phyloP scores from a whole-genome alignment of 1,140 invertebrate genomes.

The Diorhabda elongata region DNA sequence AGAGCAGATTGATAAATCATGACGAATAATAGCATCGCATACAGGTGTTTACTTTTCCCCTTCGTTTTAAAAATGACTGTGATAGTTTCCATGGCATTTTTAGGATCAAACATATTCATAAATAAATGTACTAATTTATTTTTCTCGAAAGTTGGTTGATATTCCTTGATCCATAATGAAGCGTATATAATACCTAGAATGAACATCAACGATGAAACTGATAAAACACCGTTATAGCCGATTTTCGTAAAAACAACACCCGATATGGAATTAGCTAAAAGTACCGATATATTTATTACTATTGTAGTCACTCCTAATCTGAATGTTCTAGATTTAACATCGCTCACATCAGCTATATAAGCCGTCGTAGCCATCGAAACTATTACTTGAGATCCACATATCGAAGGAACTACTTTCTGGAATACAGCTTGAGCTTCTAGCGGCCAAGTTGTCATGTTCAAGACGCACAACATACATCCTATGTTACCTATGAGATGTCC shows the following conservation, averaged over 20 bases:
- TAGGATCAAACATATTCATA: constrained; percentile 41
- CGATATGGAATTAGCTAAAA: constrained; percentile 37
- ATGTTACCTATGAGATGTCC: constrained; percentile 43
- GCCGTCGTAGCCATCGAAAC: constrained; percentile 55
- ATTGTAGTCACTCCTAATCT: constrained; percentile 54
- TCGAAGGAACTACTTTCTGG: constrained; percentile 53
- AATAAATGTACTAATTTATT: constrained; percentile 21
- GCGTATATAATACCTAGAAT: constrained; percentile 37
- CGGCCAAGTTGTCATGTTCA: constrained; percentile 51
- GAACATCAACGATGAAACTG: constrained; percentile 29
- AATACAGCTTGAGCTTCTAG: constrained; percentile 53
- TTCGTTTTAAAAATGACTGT: constrained; percentile 31
- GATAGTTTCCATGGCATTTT: constrained; percentile 40
- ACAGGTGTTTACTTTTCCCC: constrained; percentile 34
- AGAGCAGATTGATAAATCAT: constrained; percentile 34
- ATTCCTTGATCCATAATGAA: constrained; percentile 41
- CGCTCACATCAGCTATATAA: constrained; percentile 56
- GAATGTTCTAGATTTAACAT: constrained; percentile 52
- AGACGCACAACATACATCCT: constrained; percentile 52
- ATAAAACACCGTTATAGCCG: constrained; percentile 39
- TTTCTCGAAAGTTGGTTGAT: constrained; percentile 18
- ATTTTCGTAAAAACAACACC: constrained; percentile 37
- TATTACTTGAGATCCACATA: constrained; percentile 54
- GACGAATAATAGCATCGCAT: constrained; percentile 31
- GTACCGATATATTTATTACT: constrained; percentile 44